Base-by-base conservation (phyloP, 2,888 invertebrate species). In the Cephus pulcher region DNA sequence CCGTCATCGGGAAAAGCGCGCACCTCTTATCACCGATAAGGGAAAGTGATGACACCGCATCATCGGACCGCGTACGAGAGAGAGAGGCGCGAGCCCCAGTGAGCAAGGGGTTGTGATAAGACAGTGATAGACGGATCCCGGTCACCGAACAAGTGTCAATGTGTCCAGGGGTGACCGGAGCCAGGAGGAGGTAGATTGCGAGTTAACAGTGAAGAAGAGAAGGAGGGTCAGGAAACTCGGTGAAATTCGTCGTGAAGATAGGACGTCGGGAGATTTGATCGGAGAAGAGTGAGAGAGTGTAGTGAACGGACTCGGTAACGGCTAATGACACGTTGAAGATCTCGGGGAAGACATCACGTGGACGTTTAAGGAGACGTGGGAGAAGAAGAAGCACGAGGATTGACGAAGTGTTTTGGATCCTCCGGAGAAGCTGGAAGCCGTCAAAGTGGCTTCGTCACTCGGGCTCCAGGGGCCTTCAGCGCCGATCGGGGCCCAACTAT, bases 381-480 rank as follows among this genome's bases (percentile, higher is more conserved):
- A 77, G 79, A 78, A 78, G 81, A 81, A 81, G 79, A 78, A 82
- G 80, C 84, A 0, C 9, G 9, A 56, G 56, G 56, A 23, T 56
- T 56, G 56, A 56, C 56, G 70, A 86, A 82, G 80, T 83, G 87
- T 89, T 89, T 89, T 87, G 88, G 88, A 87, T 80, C 86, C 88
- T 88, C 82, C 86, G 87, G 87, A 86, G 87, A 88, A 88, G 88
- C 86, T 88, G 88, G 90, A 91, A 91, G 89, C 91, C 91, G 91
- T 88, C 91, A 91, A 91, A 91, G 91, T 91, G 91, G 91, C 91
- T 91, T 91, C 91, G 90, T 91, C 91, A 91, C 91, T 91, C 86
- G 91, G 91, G 88, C 91, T 91, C 89, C 91, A 91, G 89, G 91
- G 91, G 91, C 91, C 91, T 86, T 90, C 91, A 87, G 91, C 91